Evolutionary conservation across 2,888 invertebrate genomes (phyloP).

Genomic region (Clepsis dumicolana): DNA sequence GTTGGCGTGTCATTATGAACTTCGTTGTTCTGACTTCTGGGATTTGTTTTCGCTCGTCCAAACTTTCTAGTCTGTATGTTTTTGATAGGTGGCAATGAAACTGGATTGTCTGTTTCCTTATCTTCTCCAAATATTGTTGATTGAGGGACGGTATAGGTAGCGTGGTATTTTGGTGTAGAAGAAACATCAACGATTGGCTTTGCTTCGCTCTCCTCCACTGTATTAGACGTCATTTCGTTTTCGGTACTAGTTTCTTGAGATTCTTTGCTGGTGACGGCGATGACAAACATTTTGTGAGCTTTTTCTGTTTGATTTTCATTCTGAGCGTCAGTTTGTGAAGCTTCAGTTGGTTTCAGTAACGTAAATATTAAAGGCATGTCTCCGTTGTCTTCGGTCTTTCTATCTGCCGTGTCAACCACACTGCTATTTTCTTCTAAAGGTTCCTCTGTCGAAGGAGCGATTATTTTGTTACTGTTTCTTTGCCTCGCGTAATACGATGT

Average conservation of each 20-base stretch:
- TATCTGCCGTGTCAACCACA: slow-evolving; percentile 52
- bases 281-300: slow-evolving; percentile 63
- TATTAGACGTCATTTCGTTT: slow-evolving; percentile 59
- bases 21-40: slow-evolving; percentile 57
- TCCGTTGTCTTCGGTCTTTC: slow-evolving; percentile 61
- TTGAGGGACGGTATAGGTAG: slow-evolving; percentile 69
- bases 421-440: slow-evolving; percentile 47
- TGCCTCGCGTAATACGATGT: slow-evolving; percentile 74
- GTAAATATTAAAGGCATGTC: slow-evolving; percentile 72
- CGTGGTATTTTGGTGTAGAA: slow-evolving; percentile 70
- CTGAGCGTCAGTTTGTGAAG: slow-evolving; percentile 52
- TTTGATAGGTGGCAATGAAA: slow-evolving; percentile 65
- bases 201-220: slow-evolving; percentile 61
- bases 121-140: slow-evolving; percentile 53
- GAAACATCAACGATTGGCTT: slow-evolving; percentile 55
- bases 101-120: slow-evolving; percentile 59
- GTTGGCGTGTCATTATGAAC: slow-evolving; percentile 54
- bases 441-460: slow-evolving; percentile 53
- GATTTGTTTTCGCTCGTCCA: slow-evolving; percentile 60
- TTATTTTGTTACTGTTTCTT: slow-evolving; percentile 60
- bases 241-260: slow-evolving; percentile 65
- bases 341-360: slow-evolving; percentile 57
- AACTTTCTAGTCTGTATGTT: slow-evolving; percentile 75
- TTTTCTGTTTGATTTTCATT: slow-evolving; percentile 52
- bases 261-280: slow-evolving; percentile 73